Conservation (phyloP, 2,113 vertebrate genomes). For the Aldabrachelys gigantea region DNA sequence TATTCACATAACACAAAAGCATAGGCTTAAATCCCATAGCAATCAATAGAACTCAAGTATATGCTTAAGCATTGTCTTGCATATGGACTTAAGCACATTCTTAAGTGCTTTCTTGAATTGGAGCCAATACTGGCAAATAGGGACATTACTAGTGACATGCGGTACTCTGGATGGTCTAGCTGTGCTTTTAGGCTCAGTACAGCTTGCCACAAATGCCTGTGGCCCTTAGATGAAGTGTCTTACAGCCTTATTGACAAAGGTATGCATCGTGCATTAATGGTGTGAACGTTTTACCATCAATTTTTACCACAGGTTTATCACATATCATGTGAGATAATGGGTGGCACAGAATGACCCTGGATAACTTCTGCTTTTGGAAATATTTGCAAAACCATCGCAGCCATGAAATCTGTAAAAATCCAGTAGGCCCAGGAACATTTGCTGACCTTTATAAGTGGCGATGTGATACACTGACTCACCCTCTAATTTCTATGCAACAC, state of each 20-base stretch:
- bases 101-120: background rate
- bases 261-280: background rate
- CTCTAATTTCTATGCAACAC: background rate
- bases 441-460: too few relatives aligned
- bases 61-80: background rate
- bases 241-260: background rate
- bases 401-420: background rate
- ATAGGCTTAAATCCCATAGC: background rate
- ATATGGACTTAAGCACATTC: background rate
- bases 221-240: background rate
- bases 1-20: background rate
- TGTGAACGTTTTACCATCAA: background rate
- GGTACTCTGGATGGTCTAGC: too few relatives aligned
- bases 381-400: background rate
- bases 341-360: background rate
- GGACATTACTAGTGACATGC: background rate
- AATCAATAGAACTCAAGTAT: background rate
- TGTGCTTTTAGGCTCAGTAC: background rate
- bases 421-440: background rate
- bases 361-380: background rate
- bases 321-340: background rate
- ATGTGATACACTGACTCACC: background rate
- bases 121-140: background rate
- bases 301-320: background rate
- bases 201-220: background rate